A percentile compares a stretch with the other conserved stretches of the same genome.
Evolutionary conservation across 2,113 vertebrate genomes (phyloP).

Genomic region (Gila orcuttii): DNA sequence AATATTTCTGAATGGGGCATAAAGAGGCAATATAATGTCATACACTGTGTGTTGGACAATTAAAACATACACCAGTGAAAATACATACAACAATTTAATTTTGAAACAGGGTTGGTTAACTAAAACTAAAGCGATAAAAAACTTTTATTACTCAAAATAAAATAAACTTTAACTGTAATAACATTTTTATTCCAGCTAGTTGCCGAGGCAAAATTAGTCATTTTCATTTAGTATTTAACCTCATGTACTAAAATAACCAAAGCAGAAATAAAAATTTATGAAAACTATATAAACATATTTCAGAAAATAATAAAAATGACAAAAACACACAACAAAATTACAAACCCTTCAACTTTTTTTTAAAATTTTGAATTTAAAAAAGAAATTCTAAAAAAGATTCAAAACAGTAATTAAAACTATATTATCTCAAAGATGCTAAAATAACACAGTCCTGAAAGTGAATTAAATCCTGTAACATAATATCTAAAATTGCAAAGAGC

Average conservation of each 20-base stretch:
- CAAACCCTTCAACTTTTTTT: not conserved
- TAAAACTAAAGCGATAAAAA: not conserved
- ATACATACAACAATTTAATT: too few relatives aligned
- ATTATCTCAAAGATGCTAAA: not conserved
- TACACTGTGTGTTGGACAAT: not conserved
- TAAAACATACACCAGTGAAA: not conserved
- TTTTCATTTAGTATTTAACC: too few relatives aligned
- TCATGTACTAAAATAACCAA: too few relatives aligned
- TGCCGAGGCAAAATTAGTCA: not conserved
- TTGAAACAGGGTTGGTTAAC: too few relatives aligned
- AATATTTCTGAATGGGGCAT: not conserved
- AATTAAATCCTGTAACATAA: not conserved
- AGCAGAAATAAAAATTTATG: too few relatives aligned
- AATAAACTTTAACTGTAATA: not conserved
- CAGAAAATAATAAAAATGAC: not conserved
- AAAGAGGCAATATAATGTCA: not conserved
- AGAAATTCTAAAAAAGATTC: too few relatives aligned
- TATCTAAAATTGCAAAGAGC: not conserved
- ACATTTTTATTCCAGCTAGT: not conserved
- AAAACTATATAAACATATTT: too few relatives aligned
- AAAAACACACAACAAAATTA: not conserved
- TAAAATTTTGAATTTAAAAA: too few relatives aligned
- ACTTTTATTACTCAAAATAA: not conserved
- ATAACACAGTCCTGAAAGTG: not conserved
- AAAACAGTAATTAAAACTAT: not conserved